Percentiles rank a stretch among this genome's conserved stretches.
These are phyloP conservation scores for Lasioglossum albipes DNA, from an alignment of 1,140 invertebrate genomes.

Conservation along the genomic window DNA sequence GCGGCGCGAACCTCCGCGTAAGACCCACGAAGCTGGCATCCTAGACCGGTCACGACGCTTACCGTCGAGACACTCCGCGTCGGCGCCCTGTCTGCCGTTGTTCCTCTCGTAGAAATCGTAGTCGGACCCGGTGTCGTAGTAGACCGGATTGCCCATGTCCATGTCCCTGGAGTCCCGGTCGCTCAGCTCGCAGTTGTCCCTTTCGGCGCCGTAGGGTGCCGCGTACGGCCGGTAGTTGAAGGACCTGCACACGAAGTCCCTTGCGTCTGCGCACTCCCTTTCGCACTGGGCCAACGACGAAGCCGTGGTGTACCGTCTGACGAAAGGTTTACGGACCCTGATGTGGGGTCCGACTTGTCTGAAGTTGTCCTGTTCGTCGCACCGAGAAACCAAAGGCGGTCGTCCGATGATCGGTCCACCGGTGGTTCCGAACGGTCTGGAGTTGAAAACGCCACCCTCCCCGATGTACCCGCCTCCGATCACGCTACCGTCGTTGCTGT, in stretches of 20 bases:
- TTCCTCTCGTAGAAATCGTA: conserved; percentile 94
- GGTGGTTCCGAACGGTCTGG: conserved; percentile 71
- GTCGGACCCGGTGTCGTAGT: conserved; percentile 90
- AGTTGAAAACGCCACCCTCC: conserved; percentile 75
- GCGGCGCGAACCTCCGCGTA: conserved; percentile 1
- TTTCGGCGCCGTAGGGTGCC: conserved; percentile 84
- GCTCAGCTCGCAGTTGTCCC: conserved; percentile 94
- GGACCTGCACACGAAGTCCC: conserved; percentile 91
- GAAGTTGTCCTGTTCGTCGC: conserved; percentile 89
- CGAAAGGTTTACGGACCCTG: conserved; percentile 88
- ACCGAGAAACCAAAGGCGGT: conserved; percentile 81
- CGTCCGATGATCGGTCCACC: conserved; percentile 77
- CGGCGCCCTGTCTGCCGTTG: conserved; percentile 83
- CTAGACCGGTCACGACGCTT: conserved; percentile 63
- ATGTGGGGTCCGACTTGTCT: conserved; percentile 88
- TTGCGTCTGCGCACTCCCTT: conserved; percentile 88
- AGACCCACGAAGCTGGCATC: conserved; percentile 13
- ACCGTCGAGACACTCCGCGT: conserved; percentile 92
- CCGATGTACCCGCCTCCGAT: conserved; percentile 76
- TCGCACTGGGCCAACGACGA: conserved; percentile 89
- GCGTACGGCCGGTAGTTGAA: conserved; percentile 89
- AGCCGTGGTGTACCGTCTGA: conserved; percentile 86
- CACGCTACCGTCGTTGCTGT: conserved; percentile 73
- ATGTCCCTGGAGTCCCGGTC: conserved; percentile 91
- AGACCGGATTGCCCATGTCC: conserved; percentile 90